phyloP scores from a whole-genome alignment of 2,888 invertebrate species.

The Drosophila nr. fundita region DNA sequence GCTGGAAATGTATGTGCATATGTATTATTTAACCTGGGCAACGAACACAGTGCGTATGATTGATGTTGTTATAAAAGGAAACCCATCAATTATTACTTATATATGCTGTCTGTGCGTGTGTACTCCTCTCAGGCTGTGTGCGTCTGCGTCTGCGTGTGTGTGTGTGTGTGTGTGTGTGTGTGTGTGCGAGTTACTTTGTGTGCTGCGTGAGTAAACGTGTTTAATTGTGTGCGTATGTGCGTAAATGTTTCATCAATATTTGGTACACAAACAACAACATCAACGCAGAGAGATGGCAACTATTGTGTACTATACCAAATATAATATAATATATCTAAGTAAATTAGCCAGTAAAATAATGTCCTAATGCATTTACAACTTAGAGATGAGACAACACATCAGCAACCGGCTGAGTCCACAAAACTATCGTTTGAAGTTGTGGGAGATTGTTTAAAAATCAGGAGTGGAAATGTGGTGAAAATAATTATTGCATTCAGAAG shows the following conservation, averaged over 20 bases:
- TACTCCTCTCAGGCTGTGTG: slow-evolving; percentile 24
- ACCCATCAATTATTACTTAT: slow-evolving; percentile 76
- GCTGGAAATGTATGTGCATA: slow-evolving; percentile 13
- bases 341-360: slow-evolving; percentile 63
- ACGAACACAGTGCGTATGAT: slow-evolving; percentile 72
- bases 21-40: slow-evolving; percentile 66
- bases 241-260: slow-evolving; percentile 80
- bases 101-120: slow-evolving; percentile 44
- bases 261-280: slow-evolving; percentile 63
- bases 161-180: slow-evolving; percentile 25
- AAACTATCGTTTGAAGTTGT: slow-evolving; percentile 15
- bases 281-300: slow-evolving; percentile 49
- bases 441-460: background rate
- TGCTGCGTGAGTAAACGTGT: slow-evolving; percentile 72
- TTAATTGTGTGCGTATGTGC: slow-evolving; percentile 78
- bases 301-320: slow-evolving; percentile 32
- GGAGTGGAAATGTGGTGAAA: background rate
- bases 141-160: slow-evolving; percentile 22
- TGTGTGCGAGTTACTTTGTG: slow-evolving; percentile 45
- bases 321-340: slow-evolving; percentile 43
- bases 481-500: background rate
- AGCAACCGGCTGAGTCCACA: background rate
- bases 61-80: slow-evolving; percentile 78
- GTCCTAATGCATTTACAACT: slow-evolving; percentile 56
- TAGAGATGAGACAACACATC: slow-evolving; percentile 37